phyloP scores from a whole-genome alignment of 2,888 invertebrate genomes.

The Dynastes hyllus region DNA sequence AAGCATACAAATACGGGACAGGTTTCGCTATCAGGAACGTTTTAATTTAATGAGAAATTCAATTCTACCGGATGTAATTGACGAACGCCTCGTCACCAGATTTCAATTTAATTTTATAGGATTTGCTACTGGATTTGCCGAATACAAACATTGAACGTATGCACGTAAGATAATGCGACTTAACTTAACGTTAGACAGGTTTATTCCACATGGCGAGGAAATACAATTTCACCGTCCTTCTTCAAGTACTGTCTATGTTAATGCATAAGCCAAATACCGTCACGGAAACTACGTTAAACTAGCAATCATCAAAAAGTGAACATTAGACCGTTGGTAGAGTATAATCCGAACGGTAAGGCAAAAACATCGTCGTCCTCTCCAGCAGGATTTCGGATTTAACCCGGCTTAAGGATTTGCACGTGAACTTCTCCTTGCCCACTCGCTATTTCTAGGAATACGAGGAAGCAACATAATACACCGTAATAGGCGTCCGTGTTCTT shows the following conservation, averaged over 20 bases:
- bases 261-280: not conserved
- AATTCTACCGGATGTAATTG: not conserved
- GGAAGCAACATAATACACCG: constrained; percentile 7
- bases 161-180: not conserved
- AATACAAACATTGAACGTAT: constrained; percentile 7
- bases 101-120: constrained; percentile 38
- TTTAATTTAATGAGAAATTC: not conserved
- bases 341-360: constrained; percentile 32
- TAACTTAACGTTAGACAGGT: constrained; percentile 13
- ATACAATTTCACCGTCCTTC: constrained; percentile 23
- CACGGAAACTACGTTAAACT: constrained; percentile 31
- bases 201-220: constrained; percentile 17
- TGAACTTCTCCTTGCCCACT: not conserved
- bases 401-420: constrained; percentile 38
- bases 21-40: not conserved
- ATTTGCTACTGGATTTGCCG: not conserved
- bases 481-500: constrained; percentile 30
- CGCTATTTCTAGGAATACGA: not conserved
- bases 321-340: constrained; percentile 20
- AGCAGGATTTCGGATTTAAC: constrained; percentile 25
- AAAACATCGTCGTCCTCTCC: constrained; percentile 31
- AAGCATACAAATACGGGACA: too few relatives aligned
- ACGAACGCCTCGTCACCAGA: not conserved
- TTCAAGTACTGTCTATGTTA: constrained; percentile 12
- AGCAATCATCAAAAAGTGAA: constrained; percentile 43